Base-by-base conservation (phyloP, 2,113 vertebrate species). In the Grallaria varia region DNA sequence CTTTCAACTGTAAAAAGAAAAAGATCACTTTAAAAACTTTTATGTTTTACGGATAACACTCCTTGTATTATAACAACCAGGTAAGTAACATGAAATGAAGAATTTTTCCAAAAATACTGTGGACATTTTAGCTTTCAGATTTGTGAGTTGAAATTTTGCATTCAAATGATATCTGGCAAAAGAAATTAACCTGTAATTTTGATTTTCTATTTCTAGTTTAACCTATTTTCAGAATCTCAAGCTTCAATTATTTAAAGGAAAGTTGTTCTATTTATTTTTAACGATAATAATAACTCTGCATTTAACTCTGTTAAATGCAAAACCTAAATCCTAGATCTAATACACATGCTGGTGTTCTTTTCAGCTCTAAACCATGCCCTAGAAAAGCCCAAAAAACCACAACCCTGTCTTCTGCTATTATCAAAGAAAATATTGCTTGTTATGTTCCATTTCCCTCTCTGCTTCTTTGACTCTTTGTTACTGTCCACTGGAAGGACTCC, bases 401-500 rank as follows among this genome's bases (percentile, higher is more conserved):
- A 90, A 72, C 18, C 18, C 19, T 78, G 90, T 63, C 82, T 55
- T 58, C 69, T 87, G 76, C 74, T 58, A 42, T 91, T 84, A 44
- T 40, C 45, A 88, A 78, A 76, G 67, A 91, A 94, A 77, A 33
- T 55, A 56, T 42, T 72, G 74, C 92, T 91, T 93, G 95, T 94
- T 86, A 90, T 92, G 79, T 64, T 87, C 49, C 49, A 78, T 95
- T 91, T 92, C 83, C 87, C 22, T 4, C 84, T 69, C 87, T 66
- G n/a, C 67, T 89, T 53, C 84, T 94, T 92, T 96, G 62, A 87
- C 77, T 95, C 76, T 68, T 95, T 87, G 64, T 93, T 91, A 94
- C 49, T 74, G 85, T 75, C 21, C 3, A 4, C 81, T 97, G 95
- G 87, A 97, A 96, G 73, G 78, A 77, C 50, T 96, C 96, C 96